Evolutionary conservation across 2,797 vertebrate species (phyloP), one percentile per base, ranked within the genome.

Genomic region (Sebastes taczanowskii): DNA sequence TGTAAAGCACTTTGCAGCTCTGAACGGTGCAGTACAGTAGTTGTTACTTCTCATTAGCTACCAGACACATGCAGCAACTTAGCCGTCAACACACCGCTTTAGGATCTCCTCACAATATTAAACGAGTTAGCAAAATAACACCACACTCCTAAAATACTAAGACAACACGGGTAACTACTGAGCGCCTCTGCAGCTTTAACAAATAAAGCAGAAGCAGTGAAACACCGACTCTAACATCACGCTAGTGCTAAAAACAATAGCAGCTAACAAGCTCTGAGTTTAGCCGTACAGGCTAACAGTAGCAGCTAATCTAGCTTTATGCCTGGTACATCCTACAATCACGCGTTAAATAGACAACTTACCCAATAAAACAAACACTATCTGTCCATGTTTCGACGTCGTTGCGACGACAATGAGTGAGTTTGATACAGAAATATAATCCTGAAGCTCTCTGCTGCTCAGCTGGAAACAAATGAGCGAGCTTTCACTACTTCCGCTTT

Each of bases 171-270:
- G 20, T 5, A 22, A 7, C 22, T 16, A 5, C 0, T 18, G 2
- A n/a, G 6, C 1, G 32, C 2, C 1, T 16, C 1, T 11, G 16
- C 0, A 16, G 3, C 13, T 62, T 9, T 0, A 9, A 38, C 1
- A 25, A 73, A 49, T 16, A 25, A 4, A 30, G 0, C 2, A 59
- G 78, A 46, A 46, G 8, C 3, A 3, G 11, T 14, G 8, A 69
- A 35, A 73, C 22, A 29, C 5, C 5, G 13, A 9, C 5, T 7
- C 27, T 25, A 52, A 70, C 23, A 20, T 3, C n/a, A 61, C 16
- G n/a, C 10, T 30, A 13, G 72, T 85, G 89, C 89, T 93, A 93
- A 92, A 95, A 94, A 94, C 94, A 94, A 93, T 89, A 91, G 91
- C 89, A 61, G 69, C 81, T 86, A 73, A 7, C 68, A 35, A 71